These are phyloP conservation scores for Panulirus ornatus DNA, from an alignment of 1,140 invertebrate species.

Conservation along the genomic window DNA sequence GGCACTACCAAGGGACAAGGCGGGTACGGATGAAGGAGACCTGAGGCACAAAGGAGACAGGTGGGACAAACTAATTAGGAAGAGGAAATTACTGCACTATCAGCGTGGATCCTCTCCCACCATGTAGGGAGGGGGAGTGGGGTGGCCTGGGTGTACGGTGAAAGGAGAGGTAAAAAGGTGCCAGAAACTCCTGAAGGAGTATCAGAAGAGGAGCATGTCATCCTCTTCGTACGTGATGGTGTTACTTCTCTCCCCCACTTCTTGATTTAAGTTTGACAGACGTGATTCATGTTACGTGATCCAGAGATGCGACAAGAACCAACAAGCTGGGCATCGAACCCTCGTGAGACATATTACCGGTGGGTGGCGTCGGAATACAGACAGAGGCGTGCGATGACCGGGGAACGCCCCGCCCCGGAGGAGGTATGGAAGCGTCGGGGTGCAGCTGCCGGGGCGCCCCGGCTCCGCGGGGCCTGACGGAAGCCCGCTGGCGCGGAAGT, in stretches of 20 bases:
- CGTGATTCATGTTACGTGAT: too few species aligned
- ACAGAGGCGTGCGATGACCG: background rate
- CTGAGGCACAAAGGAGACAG: background rate
- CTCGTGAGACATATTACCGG: too few species aligned
- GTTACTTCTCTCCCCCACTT: too few species aligned
- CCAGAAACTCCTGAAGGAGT: background rate
- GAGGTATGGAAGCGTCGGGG: constrained; percentile 5
- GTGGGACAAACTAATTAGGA: constrained; percentile 1
- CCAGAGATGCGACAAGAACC: too few species aligned
- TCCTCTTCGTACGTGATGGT: too few species aligned
- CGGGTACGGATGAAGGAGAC: background rate
- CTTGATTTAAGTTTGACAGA: too few species aligned
- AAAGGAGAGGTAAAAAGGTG: background rate
- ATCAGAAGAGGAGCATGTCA: background rate
- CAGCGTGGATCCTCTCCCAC: background rate
- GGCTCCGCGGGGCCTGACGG: constrained; percentile 32
- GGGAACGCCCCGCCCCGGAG: background rate
- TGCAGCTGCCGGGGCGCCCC: background rate
- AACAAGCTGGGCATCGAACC: too few species aligned
- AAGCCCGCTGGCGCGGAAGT: constrained; percentile 66
- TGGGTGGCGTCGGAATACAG: background rate
- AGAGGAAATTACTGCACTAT: constrained; percentile 32
- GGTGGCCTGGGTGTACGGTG: background rate
- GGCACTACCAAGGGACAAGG: too few species aligned
- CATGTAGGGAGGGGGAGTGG: background rate